These are phyloP conservation scores for Anthopleura xanthogrammica DNA, from an alignment of 92 coral and sea anemone genomes.

Conservation along the genomic window DNA sequence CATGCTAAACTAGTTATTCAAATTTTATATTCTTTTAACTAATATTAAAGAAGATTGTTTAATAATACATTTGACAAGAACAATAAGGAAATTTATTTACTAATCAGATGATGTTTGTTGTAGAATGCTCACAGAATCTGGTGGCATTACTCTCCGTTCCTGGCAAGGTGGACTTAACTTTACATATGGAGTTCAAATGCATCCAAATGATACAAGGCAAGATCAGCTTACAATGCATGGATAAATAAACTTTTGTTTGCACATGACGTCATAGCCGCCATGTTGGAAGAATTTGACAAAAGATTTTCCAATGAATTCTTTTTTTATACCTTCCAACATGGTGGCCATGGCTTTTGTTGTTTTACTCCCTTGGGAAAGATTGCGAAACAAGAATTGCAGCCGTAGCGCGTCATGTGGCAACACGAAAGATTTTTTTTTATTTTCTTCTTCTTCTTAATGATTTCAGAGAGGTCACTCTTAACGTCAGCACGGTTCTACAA, in stretches of 20 bases:
- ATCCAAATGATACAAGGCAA: slow-evolving; percentile 64
- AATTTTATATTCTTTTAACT: too few relatives aligned
- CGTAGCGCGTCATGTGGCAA: not conserved
- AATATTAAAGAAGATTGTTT: too few relatives aligned
- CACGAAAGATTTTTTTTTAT: not conserved
- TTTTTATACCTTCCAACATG: too few relatives aligned
- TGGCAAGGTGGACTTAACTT: slow-evolving; percentile 76
- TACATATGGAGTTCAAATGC: slow-evolving; percentile 77
- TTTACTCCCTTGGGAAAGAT: too few relatives aligned
- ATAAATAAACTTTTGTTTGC: too few relatives aligned
- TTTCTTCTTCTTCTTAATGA: not conserved
- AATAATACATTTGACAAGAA: too few relatives aligned
- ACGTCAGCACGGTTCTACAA: slow-evolving; percentile 55
- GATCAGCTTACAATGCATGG: not conserved
- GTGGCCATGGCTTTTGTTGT: too few relatives aligned
- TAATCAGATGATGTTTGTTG: not conserved
- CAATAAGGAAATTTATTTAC: not conserved
- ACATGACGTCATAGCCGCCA: too few relatives aligned
- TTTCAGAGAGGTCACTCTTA: slow-evolving; percentile 54
- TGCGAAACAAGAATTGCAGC: too few relatives aligned
- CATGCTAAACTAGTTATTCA: too few relatives aligned
- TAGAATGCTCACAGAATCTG: slow-evolving; percentile 58
- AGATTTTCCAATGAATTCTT: too few relatives aligned
- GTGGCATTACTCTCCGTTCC: slow-evolving; percentile 32
- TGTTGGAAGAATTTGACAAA: too few relatives aligned